Percentiles rank a stretch among this genome's conserved stretches.
These are phyloP conservation scores for Aldrovandia affinis DNA, from an alignment of 2,797 vertebrate species.

Conservation along the genomic window DNA sequence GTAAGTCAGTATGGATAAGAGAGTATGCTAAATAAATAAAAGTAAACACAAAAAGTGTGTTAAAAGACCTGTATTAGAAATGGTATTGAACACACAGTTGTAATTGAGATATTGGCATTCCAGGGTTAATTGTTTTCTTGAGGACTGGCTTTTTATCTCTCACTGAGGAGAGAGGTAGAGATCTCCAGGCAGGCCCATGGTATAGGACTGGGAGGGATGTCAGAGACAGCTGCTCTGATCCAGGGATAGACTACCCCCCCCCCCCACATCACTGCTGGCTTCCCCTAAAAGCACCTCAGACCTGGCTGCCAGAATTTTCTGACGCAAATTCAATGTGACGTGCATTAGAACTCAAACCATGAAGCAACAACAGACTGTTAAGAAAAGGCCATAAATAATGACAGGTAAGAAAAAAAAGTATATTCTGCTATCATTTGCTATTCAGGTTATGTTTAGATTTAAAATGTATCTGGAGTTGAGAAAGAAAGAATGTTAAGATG, in stretches of 20 bases:
- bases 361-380: background rate
- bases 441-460: background rate
- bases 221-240: conserved; percentile 51
- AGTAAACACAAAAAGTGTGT: background rate
- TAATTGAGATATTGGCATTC: background rate
- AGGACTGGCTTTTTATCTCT: background rate
- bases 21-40: no score
- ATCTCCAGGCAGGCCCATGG: background rate
- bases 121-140: background rate
- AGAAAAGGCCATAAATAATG: conserved; percentile 4
- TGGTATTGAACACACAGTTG: background rate
- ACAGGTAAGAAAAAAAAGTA: background rate
- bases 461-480: background rate
- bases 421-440: background rate
- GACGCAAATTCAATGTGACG: background rate
- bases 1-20: no score
- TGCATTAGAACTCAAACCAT: background rate
- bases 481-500: background rate
- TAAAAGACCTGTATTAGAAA: background rate
- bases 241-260: background rate
- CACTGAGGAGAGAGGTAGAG: background rate
- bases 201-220: conserved; percentile 40
- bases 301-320: conserved; percentile 1
- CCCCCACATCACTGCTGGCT: conserved; percentile 18
- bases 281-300: background rate